Conservation (phyloP, 2,113 vertebrate species). For the Gallinago jamesoni region DNA sequence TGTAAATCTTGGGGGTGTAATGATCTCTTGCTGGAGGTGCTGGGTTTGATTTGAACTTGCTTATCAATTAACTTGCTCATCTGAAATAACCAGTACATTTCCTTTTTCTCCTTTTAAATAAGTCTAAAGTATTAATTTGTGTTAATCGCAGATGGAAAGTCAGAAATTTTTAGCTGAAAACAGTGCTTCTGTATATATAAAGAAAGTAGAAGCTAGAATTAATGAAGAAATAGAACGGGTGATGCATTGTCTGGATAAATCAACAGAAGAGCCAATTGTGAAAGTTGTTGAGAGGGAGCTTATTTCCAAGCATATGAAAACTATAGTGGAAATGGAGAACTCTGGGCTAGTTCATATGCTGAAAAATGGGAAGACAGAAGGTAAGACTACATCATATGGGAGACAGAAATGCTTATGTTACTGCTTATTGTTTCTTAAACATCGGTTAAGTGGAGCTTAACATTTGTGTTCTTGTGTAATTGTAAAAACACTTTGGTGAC, state of each 20-base stretch:
- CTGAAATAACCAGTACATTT: background rate
- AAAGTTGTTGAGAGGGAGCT: slow-evolving; percentile 98
- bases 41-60: background rate
- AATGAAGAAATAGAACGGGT: slow-evolving; percentile 99
- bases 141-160: slow-evolving; percentile 92
- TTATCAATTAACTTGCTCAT: background rate
- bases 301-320: slow-evolving; percentile 99
- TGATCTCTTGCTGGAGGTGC: background rate
- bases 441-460: background rate
- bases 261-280: slow-evolving; percentile 97
- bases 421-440: background rate
- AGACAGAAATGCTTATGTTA: background rate
- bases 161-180: slow-evolving; percentile 99
- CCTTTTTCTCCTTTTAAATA: background rate
- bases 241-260: slow-evolving; percentile 98
- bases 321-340: slow-evolving; percentile 99
- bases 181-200: slow-evolving; percentile 99
- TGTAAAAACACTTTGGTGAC: background rate
- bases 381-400: slow-evolving; percentile 67
- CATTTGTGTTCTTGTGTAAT: background rate
- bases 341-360: slow-evolving; percentile 98
- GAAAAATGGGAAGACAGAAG: slow-evolving; percentile 98
- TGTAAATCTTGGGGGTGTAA: background rate
- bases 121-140: slow-evolving; percentile 24
- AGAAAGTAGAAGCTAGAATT: slow-evolving; percentile 98